phyloP scores from a whole-genome alignment of 2,888 invertebrate species.

The Epinotia nisella region DNA sequence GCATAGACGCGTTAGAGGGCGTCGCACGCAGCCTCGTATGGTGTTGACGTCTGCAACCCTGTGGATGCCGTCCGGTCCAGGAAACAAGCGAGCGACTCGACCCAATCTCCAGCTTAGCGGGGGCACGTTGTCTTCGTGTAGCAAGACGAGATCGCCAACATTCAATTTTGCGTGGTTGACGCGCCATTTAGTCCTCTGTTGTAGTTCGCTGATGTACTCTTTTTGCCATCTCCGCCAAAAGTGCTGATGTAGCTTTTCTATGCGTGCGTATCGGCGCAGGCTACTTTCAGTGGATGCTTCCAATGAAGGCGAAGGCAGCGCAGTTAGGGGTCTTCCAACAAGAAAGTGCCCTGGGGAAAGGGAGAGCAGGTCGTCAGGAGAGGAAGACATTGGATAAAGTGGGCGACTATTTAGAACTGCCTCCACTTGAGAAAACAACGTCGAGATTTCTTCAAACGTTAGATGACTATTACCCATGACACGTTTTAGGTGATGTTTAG shows the following conservation, averaged over 20 bases:
- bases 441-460: slow-evolving; percentile 28
- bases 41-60: neutral
- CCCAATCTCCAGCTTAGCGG: neutral
- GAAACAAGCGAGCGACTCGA: neutral
- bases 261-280: neutral
- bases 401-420: slow-evolving; percentile 31
- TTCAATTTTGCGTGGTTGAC: slow-evolving; percentile 5
- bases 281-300: neutral
- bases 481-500: slow-evolving; percentile 18
- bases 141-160: slow-evolving; percentile 1
- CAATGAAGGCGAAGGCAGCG: slow-evolving; percentile 9
- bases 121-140: slow-evolving; percentile 26
- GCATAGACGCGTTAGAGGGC: neutral
- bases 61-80: neutral
- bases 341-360: slow-evolving; percentile 16
- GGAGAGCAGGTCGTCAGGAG: slow-evolving; percentile 6
- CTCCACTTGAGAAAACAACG: slow-evolving; percentile 25
- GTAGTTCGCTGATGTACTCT: neutral
- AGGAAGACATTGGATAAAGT: slow-evolving; percentile 1
- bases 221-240: slow-evolving; percentile 1
- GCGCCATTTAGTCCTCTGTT: slow-evolving; percentile 8
- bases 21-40: too few relatives aligned
- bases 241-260: slow-evolving; percentile 3
- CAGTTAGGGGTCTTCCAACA: slow-evolving; percentile 5
- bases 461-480: slow-evolving; percentile 29